phyloP scores from a whole-genome alignment of 2,888 invertebrate genomes.

The Schrankia costaestrigalis region DNA sequence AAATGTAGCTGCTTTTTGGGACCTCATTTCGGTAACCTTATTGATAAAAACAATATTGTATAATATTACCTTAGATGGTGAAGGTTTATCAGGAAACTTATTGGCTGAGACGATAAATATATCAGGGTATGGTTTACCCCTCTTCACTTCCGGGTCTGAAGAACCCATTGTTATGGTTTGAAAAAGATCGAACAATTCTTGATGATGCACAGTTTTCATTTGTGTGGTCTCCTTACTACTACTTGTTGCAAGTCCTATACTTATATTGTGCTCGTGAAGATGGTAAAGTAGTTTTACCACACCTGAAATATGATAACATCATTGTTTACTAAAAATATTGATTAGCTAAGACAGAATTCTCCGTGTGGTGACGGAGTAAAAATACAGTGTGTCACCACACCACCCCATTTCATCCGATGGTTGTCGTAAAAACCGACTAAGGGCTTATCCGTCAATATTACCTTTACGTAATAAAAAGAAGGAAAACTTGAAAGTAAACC shows the following conservation, averaged over 20 bases:
- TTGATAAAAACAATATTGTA: no score
- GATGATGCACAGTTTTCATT: slow-evolving; percentile 84
- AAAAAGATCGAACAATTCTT: slow-evolving; percentile 84
- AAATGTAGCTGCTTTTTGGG: no score
- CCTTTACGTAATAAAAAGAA: no score
- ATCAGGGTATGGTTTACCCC: slow-evolving; percentile 94
- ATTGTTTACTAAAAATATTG: no score
- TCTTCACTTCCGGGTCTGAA: slow-evolving; percentile 90
- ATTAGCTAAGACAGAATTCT: neutral
- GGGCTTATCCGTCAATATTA: no score
- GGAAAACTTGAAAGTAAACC: no score
- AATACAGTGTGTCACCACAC: neutral
- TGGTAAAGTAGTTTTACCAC: slow-evolving; percentile 88
- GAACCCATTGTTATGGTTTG: slow-evolving; percentile 88
- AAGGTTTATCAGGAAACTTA: slow-evolving; percentile 85
- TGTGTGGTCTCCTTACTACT: slow-evolving; percentile 86
- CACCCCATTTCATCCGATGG: no score
- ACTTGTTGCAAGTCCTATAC: slow-evolving; percentile 93
- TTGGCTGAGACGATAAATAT: slow-evolving; percentile 89
- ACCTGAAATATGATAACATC: slow-evolving; percentile 81
- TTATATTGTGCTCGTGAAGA: slow-evolving; percentile 85
- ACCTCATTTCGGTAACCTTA: no score
- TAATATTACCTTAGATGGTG: slow-evolving; percentile 71
- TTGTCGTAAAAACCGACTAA: no score
- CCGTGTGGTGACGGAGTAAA: neutral